A percentile compares a stretch with the other conserved stretches of the same genome.
phyloP scores from a whole-genome alignment of 2,797 vertebrate species.

The Staurois parvus region DNA sequence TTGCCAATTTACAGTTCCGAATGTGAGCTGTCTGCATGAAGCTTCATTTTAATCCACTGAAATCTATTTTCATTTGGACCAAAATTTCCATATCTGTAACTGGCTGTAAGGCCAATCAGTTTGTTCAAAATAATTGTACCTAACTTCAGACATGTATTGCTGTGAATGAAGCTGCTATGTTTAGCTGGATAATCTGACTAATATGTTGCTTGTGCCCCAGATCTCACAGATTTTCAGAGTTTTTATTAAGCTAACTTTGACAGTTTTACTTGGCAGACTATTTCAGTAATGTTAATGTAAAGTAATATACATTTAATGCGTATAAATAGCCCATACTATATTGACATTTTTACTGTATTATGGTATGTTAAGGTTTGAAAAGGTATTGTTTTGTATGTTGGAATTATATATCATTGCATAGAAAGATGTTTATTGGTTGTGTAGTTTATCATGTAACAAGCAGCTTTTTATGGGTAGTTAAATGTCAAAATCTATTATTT shows the following conservation, averaged over 20 bases:
- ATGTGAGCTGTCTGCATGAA: slow-evolving; percentile 21
- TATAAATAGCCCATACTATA: too few species aligned
- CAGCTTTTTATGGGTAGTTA: neutral
- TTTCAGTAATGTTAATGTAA: too few species aligned
- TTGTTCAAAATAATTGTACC: neutral
- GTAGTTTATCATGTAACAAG: neutral
- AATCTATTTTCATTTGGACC: slow-evolving; percentile 5
- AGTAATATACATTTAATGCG: too few species aligned
- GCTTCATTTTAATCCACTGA: slow-evolving; percentile 20
- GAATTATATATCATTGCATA: neutral
- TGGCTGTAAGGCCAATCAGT: neutral
- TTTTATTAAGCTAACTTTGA: neutral
- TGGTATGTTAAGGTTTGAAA: too few species aligned
- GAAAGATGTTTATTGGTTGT: neutral
- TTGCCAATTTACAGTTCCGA: slow-evolving; percentile 25
- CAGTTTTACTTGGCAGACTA: too few species aligned
- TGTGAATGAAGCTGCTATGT: neutral
- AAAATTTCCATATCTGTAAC: neutral
- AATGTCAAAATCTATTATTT: neutral
- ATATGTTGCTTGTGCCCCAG: neutral
- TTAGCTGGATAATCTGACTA: neutral
- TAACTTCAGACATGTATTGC: neutral
- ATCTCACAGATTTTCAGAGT: neutral
- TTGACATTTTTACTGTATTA: too few species aligned
- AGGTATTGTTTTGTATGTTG: too few species aligned